Evolutionary conservation across 2,113 vertebrate species (phyloP).

Genomic region (Chauna torquata): DNA sequence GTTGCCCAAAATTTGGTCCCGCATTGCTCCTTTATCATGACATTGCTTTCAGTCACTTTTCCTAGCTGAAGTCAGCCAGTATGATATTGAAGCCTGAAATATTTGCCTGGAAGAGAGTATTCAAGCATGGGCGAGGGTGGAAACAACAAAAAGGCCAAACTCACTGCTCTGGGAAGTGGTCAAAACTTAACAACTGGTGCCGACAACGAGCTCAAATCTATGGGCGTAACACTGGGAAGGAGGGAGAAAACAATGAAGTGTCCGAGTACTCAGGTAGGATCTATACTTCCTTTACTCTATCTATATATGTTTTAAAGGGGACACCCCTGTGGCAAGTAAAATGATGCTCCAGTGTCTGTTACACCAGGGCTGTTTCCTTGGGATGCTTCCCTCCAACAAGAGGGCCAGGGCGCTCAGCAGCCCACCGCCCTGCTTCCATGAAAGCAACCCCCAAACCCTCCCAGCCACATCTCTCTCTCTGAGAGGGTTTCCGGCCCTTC

Average conservation of each 20-base stretch:
- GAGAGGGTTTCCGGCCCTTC: not conserved
- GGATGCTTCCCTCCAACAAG: not conserved
- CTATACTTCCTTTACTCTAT: not conserved
- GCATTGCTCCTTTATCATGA: not conserved
- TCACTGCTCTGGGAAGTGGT: not conserved
- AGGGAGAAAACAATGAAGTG: fast-evolving
- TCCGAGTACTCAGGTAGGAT: not conserved
- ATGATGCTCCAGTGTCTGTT: not conserved
- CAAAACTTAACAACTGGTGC: not conserved
- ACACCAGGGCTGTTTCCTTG: not conserved
- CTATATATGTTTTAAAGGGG: not conserved
- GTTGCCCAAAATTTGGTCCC: not conserved
- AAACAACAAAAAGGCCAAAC: not conserved
- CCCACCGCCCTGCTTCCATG: not conserved
- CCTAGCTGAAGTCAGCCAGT: not conserved
- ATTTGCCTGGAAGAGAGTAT: not conserved
- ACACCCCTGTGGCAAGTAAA: not conserved
- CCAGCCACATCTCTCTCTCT: not conserved
- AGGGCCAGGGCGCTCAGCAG: not conserved
- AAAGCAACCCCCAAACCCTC: not conserved
- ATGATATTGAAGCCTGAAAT: not conserved
- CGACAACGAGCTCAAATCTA: not conserved
- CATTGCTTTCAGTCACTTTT: not conserved
- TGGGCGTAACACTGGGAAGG: not conserved
- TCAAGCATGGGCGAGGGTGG: not conserved